phyloP scores from a whole-genome alignment of 2,797 vertebrate species.

The Lithobates sylvaticus region DNA sequence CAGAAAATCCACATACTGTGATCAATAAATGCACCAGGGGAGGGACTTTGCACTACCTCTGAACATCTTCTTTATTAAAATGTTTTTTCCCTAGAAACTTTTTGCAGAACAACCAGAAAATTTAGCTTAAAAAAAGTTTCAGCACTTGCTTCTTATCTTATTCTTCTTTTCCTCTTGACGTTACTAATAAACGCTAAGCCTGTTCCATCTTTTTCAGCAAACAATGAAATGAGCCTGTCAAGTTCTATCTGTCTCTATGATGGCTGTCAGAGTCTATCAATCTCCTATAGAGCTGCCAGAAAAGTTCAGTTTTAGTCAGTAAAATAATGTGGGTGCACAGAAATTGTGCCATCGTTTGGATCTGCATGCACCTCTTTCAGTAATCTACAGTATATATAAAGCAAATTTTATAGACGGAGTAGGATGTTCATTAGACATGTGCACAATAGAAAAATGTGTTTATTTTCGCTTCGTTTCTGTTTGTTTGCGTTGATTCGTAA shows the following conservation, averaged over 20 bases:
- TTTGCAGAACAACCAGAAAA: neutral
- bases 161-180: constrained; percentile 14
- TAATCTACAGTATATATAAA: neutral
- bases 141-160: constrained; percentile 22
- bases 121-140: neutral
- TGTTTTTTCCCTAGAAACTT: neutral
- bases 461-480: too few relatives aligned
- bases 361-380: neutral
- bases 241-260: constrained; percentile 11
- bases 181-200: constrained; percentile 1
- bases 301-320: constrained; percentile 7
- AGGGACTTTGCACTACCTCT: too few relatives aligned
- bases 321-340: neutral
- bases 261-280: constrained; percentile 24
- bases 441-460: too few relatives aligned
- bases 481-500: too few relatives aligned
- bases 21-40: too few relatives aligned
- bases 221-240: constrained; percentile 43
- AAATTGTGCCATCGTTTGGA: neutral
- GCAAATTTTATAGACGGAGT: neutral
- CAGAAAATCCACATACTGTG: too few relatives aligned
- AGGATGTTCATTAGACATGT: neutral
- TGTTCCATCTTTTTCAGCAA: neutral
- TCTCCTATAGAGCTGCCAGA: constrained; percentile 7
- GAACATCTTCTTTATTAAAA: too few relatives aligned